Conservation (phyloP, 2,113 vertebrate genomes). For the Pygoscelis antarcticus region DNA sequence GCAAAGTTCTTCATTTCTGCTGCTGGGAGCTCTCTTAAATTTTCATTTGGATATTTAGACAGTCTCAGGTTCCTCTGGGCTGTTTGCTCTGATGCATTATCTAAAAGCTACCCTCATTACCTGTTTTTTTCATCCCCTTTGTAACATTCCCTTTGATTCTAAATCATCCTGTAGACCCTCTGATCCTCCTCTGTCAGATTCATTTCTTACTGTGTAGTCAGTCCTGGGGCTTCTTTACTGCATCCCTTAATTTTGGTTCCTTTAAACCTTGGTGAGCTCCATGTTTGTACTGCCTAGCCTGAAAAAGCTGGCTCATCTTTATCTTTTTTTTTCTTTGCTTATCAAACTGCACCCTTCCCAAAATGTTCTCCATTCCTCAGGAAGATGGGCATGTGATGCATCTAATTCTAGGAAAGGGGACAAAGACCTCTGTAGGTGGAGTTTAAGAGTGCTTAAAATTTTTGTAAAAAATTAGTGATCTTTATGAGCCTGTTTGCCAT, state of each 20-base stretch:
- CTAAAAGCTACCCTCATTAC: conserved; percentile 14
- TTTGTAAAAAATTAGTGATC: neutral
- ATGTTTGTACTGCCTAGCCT: neutral
- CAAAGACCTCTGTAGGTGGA: neutral
- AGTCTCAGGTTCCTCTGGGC: conserved; percentile 21
- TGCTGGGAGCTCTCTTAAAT: neutral
- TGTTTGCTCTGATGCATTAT: conserved; percentile 19
- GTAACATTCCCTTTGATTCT: conserved; percentile 7
- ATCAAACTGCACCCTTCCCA: neutral
- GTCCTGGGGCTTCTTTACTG: neutral
- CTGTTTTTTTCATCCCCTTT: neutral
- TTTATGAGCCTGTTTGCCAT: neutral
- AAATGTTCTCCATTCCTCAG: neutral
- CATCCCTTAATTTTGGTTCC: neutral
- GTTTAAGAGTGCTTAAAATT: neutral
- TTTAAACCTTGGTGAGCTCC: neutral
- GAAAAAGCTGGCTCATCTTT: neutral
- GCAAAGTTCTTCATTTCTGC: neutral
- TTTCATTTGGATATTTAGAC: conserved; percentile 20
- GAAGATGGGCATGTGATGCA: neutral
- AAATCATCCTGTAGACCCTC: neutral
- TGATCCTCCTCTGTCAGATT: neutral
- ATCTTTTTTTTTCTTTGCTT: neutral
- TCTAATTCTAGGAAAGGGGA: neutral
- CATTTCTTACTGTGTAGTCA: neutral